Conservation (phyloP, 2,797 vertebrate species). For the Vipera ursinii region DNA sequence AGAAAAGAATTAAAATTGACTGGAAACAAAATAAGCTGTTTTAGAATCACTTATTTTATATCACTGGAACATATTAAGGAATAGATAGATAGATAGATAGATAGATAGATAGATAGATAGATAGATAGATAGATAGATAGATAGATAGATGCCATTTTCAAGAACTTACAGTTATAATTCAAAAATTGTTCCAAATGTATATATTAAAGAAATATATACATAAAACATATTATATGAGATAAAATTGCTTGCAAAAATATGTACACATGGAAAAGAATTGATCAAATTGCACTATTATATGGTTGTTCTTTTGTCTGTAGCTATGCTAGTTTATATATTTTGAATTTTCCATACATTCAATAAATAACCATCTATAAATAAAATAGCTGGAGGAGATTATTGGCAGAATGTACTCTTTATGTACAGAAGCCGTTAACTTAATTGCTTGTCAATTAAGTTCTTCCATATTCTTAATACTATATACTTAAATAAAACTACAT, state of each 20-base stretch:
- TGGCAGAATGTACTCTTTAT: neutral
- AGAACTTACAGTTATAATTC: neutral
- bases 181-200: neutral
- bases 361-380: neutral
- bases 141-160: neutral
- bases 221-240: neutral
- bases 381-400: neutral
- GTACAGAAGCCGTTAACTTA: slow-evolving; percentile 41
- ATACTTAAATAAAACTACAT: neutral
- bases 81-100: no score
- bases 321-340: slow-evolving; percentile 9
- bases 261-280: neutral
- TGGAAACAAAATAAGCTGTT: neutral
- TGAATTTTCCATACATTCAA: slow-evolving; percentile 2
- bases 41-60: neutral
- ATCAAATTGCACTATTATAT: neutral
- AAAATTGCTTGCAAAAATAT: neutral
- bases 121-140: no score
- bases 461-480: neutral
- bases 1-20: slow-evolving; percentile 10
- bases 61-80: neutral
- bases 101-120: no score
- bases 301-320: neutral
- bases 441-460: neutral
- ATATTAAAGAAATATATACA: neutral